Evolutionary conservation across 1,140 invertebrate species (phyloP), one percentile per base, ranked within the genome.

Genomic region (Lucilia cuprina): DNA sequence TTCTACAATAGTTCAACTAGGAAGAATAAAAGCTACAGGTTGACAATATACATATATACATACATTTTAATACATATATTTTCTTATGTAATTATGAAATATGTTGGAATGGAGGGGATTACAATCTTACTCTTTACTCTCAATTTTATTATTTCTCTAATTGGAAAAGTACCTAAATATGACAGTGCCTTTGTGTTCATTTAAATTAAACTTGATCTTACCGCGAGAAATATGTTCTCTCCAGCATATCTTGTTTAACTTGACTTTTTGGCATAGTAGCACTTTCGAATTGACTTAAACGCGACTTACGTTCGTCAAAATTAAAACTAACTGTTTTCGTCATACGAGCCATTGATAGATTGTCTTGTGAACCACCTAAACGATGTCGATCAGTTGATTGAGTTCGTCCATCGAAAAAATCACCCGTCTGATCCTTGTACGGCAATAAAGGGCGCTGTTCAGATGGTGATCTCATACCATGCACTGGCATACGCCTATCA

Each of bases 241-340:
- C 90, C 84, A 90, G 85, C 85, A 89, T 89, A 83, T 91, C 88
- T 84, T 84, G 87, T 86, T 91, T 88, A 60, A 89, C 88, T 84
- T 90, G 89, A 84, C 90, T 88, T 86, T 87, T 87, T 83, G 89
- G 87, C 85, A 90, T 85, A 35, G 30, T 84, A 10, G 84, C 49
- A 74, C 82, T 86, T 84, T 90, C 89, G 84, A 90, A 89, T 55
- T 87, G 86, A 82, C 86, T 85, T 75, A 91, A 88, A 35, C 89
- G 89, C 86, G 89, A 89, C 87, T 88, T 87, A 84, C 87, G 90
- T 84, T 90, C 88, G 82, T 87, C 89, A 86, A 90, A 91, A 88
- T 91, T 89, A 84, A 91, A 91, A 89, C 90, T 91, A 89, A 91
- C 90, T 84, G 90, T 91, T 87, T 91, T 91, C 85, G 88, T 88